phyloP scores from a whole-genome alignment of 2,797 vertebrate species.

The Takifugu rubripes region DNA sequence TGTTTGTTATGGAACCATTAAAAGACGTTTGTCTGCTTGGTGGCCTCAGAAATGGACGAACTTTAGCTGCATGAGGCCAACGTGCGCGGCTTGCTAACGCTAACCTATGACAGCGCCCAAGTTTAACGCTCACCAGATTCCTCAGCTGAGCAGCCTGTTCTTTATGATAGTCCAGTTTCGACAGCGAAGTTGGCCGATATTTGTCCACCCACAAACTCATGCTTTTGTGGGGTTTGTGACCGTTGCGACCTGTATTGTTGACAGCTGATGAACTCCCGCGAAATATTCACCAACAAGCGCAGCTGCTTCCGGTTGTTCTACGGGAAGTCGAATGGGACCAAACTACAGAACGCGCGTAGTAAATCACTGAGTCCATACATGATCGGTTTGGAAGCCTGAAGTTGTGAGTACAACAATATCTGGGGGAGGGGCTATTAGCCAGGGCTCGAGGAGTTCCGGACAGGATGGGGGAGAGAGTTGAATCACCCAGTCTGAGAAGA shows the following conservation, averaged over 20 bases:
- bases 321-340: conserved; percentile 37
- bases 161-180: conserved; percentile 89
- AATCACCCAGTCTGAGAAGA: too few relatives aligned
- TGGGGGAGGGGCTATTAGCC: too few relatives aligned
- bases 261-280: conserved; percentile 64
- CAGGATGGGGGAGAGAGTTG: too few relatives aligned
- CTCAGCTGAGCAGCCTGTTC: conserved; percentile 88
- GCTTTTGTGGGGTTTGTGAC: neutral
- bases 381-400: too few relatives aligned
- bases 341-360: neutral
- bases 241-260: neutral
- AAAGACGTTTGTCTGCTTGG: too few relatives aligned
- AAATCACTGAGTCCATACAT: too few relatives aligned
- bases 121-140: conserved; percentile 79
- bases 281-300: conserved; percentile 49
- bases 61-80: too few relatives aligned
- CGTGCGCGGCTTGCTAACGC: too few relatives aligned
- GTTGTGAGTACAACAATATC: too few relatives aligned
- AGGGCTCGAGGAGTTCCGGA: too few relatives aligned
- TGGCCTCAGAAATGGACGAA: too few relatives aligned
- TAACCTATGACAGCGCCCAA: neutral
- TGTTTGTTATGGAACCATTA: too few relatives aligned
- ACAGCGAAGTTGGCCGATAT: conserved; percentile 83
- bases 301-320: conserved; percentile 28
- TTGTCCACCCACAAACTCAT: conserved; percentile 98